Conservation (phyloP, 2,113 vertebrate species). For the Phylloscopus trochiloides region DNA sequence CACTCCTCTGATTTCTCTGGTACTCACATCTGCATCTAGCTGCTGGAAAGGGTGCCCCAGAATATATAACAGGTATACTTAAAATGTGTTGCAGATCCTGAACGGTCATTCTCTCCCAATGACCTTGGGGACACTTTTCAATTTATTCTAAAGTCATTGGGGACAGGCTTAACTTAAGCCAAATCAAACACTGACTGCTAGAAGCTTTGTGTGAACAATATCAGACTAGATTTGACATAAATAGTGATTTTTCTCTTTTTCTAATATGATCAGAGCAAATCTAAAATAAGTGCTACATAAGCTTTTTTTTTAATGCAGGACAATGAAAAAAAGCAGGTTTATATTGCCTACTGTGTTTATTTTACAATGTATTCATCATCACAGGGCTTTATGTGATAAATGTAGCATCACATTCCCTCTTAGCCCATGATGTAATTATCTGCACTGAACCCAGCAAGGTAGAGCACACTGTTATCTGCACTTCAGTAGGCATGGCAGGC, state of each 20-base stretch:
- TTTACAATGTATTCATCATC: not conserved
- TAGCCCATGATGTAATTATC: not conserved
- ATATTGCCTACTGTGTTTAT: not conserved
- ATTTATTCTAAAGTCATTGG: not conserved
- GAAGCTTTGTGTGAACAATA: not conserved
- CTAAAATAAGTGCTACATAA: not conserved
- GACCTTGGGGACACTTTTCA: not conserved
- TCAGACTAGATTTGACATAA: not conserved
- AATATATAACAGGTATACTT: not conserved
- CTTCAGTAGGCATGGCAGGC: fast-evolving
- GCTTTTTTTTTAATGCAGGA: not conserved
- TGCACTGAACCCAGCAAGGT: not conserved
- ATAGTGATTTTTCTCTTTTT: not conserved
- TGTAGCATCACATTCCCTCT: not conserved
- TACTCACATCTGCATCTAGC: not conserved
- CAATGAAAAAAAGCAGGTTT: not conserved
- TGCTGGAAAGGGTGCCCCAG: not conserved
- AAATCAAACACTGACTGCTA: not conserved
- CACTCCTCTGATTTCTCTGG: not conserved
- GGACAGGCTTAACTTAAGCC: not conserved
- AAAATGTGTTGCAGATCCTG: not conserved
- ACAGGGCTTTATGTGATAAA: not conserved
- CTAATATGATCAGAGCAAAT: not conserved
- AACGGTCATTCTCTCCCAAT: not conserved
- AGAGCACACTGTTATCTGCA: not conserved